These are phyloP conservation scores for Polyodon spathula DNA, from an alignment of 2,113 vertebrate species.

Conservation along the genomic window DNA sequence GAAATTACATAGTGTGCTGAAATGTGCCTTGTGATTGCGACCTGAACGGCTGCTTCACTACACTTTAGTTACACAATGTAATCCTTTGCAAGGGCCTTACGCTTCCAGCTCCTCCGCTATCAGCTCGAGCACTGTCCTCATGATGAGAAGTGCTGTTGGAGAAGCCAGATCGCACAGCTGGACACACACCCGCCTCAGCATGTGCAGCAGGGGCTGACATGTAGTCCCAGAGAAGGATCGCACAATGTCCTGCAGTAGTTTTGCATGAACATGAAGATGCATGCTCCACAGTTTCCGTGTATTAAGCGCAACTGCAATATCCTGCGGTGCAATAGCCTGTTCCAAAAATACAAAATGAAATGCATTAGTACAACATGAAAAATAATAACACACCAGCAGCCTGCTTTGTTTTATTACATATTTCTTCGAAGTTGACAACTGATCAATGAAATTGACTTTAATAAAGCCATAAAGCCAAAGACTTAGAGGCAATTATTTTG, in stretches of 20 bases:
- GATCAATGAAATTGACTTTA: too few relatives aligned
- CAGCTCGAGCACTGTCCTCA: conserved; percentile 85
- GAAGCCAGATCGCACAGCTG: conserved; percentile 92
- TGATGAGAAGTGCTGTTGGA: conserved; percentile 79
- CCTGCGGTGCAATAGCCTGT: conserved; percentile 82
- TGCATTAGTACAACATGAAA: too few relatives aligned
- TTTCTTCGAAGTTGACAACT: too few relatives aligned
- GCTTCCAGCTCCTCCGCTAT: conserved; percentile 86
- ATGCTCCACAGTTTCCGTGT: conserved; percentile 97
- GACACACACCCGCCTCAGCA: conserved; percentile 84
- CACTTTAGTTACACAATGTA: too few relatives aligned
- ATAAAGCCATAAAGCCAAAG: too few relatives aligned
- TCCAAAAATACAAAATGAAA: conserved; percentile 20
- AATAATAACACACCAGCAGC: too few relatives aligned
- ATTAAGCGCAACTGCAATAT: conserved; percentile 89
- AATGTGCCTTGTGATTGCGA: too few relatives aligned
- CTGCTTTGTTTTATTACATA: too few relatives aligned
- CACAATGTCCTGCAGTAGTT: conserved; percentile 80
- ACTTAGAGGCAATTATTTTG: too few relatives aligned
- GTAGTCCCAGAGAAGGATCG: conserved; percentile 76
- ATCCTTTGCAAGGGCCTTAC: conserved; percentile 44
- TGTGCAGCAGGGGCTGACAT: conserved; percentile 84
- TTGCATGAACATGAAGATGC: conserved; percentile 90
- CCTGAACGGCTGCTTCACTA: too few relatives aligned
- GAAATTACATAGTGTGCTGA: too few relatives aligned